Conservation (phyloP, 2,888 invertebrate genomes). For the Acrobasis repandana region DNA sequence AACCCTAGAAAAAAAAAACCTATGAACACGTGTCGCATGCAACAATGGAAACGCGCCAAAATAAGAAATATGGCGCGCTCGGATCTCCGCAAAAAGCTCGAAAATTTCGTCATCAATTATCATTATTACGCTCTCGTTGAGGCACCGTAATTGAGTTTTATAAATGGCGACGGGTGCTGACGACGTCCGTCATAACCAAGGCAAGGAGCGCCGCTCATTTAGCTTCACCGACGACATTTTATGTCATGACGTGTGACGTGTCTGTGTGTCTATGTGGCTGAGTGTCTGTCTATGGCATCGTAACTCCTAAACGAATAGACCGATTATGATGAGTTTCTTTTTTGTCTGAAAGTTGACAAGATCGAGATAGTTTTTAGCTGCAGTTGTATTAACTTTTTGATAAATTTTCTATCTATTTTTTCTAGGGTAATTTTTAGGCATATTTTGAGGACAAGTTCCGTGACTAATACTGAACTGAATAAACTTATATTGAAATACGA, state of each 20-base stretch:
- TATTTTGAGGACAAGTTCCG: no score
- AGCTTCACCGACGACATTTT: not conserved
- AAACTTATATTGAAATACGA: no score
- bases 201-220: slow-evolving; percentile 14
- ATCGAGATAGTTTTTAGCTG: no score
- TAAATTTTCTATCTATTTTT: no score
- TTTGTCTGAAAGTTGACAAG: no score
- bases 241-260: not conserved
- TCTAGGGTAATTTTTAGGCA: no score
- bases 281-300: no score
- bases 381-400: no score
- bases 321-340: no score
- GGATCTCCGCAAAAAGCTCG: slow-evolving; percentile 81
- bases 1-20: not conserved
- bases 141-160: slow-evolving; percentile 80
- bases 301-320: no score
- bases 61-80: slow-evolving; percentile 74
- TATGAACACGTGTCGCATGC: slow-evolving; percentile 31
- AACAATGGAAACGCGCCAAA: slow-evolving; percentile 50
- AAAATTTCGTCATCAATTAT: slow-evolving; percentile 82
- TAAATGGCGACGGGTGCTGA: slow-evolving; percentile 68
- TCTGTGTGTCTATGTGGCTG: no score
- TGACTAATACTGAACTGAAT: no score
- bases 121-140: slow-evolving; percentile 68
- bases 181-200: slow-evolving; percentile 55